Base-by-base conservation (phyloP, 1,140 invertebrate species). In the Cylas formicarius region DNA sequence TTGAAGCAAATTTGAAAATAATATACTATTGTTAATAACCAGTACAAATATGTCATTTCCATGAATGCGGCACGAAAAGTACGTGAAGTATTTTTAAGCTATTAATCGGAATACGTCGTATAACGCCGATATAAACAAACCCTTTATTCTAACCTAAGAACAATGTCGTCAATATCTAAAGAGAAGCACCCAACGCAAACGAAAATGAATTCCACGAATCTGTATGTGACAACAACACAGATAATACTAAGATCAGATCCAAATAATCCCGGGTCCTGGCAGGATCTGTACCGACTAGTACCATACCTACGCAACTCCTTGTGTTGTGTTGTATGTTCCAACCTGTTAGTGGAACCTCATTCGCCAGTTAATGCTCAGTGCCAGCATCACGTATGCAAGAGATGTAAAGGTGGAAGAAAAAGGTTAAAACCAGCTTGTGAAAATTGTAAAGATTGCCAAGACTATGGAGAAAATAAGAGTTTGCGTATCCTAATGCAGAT, bases 311-410 rank as follows among this genome's bases (percentile, higher is more conserved):
- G 88, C 26, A 85, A 90, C 67, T 84, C 87, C 52, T 70, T 95
- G 44, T 85, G 84, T 44, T 93, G 90, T 67, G 86, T 84, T 40
- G 89, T 92, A 23, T 93, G 90, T 67, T 81, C 82, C 38, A 82
- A 86, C 60, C 71, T 93, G 41, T 67, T 91, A 29, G 80, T 81
- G 32, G 81, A 87, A 62, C 89, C 90, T 2, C 82, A 82, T 60
- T 81, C 84, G 28, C 85, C 88, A n/a, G 76, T 73, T 3, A 79
- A 79, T 54, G 80, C 78, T n/a, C 77, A 78, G 41, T 93, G 90
- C 70, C 84, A 88, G 66, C 90, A 93, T 69, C 82, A 90, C 69
- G 84, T 93, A 11, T 94, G 90, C 61, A 71, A 67, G 61, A 68
- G 68, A 44, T 93, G 90, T 64, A 75, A 82, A 56, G 86, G 87